Evolutionary conservation across 1,140 invertebrate genomes (phyloP).

Genomic region (Colletes gigas): DNA sequence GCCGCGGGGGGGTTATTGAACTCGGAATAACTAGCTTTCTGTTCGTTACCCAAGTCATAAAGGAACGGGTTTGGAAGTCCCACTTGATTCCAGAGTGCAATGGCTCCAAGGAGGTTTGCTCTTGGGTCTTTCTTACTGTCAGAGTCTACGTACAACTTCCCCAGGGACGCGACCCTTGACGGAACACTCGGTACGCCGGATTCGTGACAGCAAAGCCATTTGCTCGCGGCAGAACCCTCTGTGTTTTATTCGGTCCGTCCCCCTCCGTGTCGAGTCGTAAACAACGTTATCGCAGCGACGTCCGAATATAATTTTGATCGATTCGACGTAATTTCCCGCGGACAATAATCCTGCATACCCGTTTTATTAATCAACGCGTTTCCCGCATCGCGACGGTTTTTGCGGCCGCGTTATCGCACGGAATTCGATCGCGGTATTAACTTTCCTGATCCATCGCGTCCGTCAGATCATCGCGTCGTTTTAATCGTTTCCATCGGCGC

Average conservation of each 20-base stretch:
- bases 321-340: slow-evolving; percentile 17
- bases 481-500: slow-evolving; percentile 24
- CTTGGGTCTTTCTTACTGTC: no score
- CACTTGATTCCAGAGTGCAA: no score
- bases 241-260: neutral
- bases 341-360: slow-evolving; percentile 11
- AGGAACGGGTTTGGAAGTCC: no score
- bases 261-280: neutral
- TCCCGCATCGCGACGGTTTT: slow-evolving; percentile 21
- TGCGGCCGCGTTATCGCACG: slow-evolving; percentile 25
- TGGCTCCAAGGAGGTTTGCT: no score
- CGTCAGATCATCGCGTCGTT: neutral
- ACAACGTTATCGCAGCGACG: neutral
- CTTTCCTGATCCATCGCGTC: slow-evolving; percentile 13
- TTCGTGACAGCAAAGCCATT: no score
- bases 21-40: no score
- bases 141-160: no score
- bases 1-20: no score
- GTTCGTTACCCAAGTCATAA: no score
- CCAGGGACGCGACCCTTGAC: no score
- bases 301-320: slow-evolving; percentile 33
- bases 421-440: slow-evolving; percentile 33
- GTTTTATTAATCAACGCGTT: slow-evolving; percentile 38
- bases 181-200: no score
- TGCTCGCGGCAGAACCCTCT: no score